These are phyloP conservation scores for Cloeon dipterum DNA, from an alignment of 2,888 invertebrate species.

Conservation along the genomic window DNA sequence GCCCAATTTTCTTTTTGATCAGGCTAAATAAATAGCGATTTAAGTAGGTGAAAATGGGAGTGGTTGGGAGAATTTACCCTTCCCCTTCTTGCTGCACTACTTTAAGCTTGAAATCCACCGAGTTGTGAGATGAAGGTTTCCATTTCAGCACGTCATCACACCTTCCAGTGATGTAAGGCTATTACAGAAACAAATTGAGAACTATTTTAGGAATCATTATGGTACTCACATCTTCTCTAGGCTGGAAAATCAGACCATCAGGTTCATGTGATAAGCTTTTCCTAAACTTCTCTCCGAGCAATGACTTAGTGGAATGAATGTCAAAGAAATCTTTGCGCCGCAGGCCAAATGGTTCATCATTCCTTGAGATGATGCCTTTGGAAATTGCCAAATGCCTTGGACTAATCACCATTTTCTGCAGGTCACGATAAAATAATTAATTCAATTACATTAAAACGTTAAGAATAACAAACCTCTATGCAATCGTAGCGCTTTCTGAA, in stretches of 20 bases:
- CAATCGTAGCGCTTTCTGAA: constrained; percentile 59
- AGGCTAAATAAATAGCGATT: background rate
- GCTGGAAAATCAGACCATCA: constrained; percentile 96
- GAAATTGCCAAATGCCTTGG: constrained; percentile 50
- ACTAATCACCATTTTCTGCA: constrained; percentile 23
- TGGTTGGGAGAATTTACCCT: constrained; percentile 30
- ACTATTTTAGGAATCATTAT: background rate
- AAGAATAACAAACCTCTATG: constrained; percentile 39
- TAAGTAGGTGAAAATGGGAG: constrained; percentile 3
- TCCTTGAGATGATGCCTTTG: constrained; percentile 46
- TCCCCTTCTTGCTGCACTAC: constrained; percentile 45
- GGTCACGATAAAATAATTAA: background rate
- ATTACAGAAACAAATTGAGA: constrained; percentile 7
- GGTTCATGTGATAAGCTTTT: constrained; percentile 76
- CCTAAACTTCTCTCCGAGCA: constrained; percentile 67
- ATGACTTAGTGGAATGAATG: constrained; percentile 37
- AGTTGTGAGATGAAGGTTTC: constrained; percentile 88
- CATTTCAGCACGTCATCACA: constrained; percentile 81
- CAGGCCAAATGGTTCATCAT: constrained; percentile 72
- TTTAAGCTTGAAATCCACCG: constrained; percentile 83
- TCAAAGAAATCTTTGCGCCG: constrained; percentile 84
- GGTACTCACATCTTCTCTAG: constrained; percentile 43
- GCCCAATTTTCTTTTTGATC: constrained; percentile 32
- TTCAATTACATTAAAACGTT: no score
- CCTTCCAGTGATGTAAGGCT: constrained; percentile 65